Percentiles rank a stretch among this genome's conserved stretches.
Evolutionary conservation across 2,888 invertebrate genomes (phyloP).

Genomic region (Blastobasis lacticolella): DNA sequence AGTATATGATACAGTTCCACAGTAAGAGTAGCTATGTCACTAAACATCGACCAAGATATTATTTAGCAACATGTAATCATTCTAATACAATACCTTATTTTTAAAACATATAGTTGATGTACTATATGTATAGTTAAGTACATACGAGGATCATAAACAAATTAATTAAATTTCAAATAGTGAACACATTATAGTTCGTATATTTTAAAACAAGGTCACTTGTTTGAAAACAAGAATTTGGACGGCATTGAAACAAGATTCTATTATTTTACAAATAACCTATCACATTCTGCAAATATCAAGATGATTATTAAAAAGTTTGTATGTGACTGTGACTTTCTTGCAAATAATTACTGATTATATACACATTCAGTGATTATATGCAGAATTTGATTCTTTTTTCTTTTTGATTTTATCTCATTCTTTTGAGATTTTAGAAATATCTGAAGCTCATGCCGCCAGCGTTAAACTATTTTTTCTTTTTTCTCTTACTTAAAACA

Average conservation of each 20-base stretch:
- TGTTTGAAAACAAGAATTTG: conserved; percentile 33
- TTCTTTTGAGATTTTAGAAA: too few relatives aligned
- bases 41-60: not conserved
- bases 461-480: too few relatives aligned
- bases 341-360: too few relatives aligned
- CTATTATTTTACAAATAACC: not conserved
- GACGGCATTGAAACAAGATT: conserved; percentile 40
- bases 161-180: conserved; percentile 20
- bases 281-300: too few relatives aligned
- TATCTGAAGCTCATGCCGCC: conserved; percentile 6
- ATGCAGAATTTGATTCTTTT: too few relatives aligned
- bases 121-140: not conserved
- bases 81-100: not conserved
- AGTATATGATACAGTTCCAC: not conserved
- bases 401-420: too few relatives aligned
- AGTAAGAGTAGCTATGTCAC: not conserved
- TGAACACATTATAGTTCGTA: conserved; percentile 50
- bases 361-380: too few relatives aligned
- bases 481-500: not conserved
- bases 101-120: not conserved
- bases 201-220: conserved; percentile 39
- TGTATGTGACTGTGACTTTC: too few relatives aligned
- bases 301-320: too few relatives aligned
- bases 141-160: conserved; percentile 7
- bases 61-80: not conserved